These are phyloP conservation scores for Drosophila testacea DNA, from an alignment of 2,888 invertebrate species.

Conservation along the genomic window DNA sequence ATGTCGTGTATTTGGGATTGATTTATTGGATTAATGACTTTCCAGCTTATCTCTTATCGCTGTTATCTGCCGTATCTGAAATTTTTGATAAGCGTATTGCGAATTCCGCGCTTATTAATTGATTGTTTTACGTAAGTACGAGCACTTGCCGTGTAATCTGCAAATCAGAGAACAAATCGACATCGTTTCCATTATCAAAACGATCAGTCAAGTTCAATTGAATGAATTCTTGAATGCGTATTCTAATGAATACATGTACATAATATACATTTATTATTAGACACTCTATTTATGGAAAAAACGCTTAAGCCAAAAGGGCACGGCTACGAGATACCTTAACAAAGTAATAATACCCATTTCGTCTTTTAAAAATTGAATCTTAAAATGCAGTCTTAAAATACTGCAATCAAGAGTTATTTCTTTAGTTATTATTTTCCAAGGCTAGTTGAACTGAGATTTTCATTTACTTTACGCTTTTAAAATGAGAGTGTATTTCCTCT, in stretches of 20 bases:
- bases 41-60: slow-evolving; percentile 4
- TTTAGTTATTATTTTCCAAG: too few species aligned
- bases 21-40: slow-evolving; percentile 24
- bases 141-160: not conserved
- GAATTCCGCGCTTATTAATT: slow-evolving; percentile 12
- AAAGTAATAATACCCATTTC: too few species aligned
- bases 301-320: too few species aligned
- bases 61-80: slow-evolving; percentile 12
- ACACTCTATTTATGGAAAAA: too few species aligned
- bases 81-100: slow-evolving; percentile 9
- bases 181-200: not conserved
- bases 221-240: not conserved
- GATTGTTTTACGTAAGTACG: not conserved
- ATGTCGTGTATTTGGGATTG: slow-evolving; percentile 1
- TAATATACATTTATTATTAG: too few species aligned
- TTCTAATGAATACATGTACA: not conserved
- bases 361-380: too few species aligned
- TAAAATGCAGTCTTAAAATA: too few species aligned
- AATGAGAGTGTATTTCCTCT: too few species aligned
- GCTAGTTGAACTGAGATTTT: too few species aligned
- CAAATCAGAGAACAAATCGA: not conserved
- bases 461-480: too few species aligned
- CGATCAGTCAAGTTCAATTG: not conserved
- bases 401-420: too few species aligned
- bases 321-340: too few species aligned